phyloP scores from a whole-genome alignment of 1,140 invertebrate genomes.

The Odontomachus brunneus region DNA sequence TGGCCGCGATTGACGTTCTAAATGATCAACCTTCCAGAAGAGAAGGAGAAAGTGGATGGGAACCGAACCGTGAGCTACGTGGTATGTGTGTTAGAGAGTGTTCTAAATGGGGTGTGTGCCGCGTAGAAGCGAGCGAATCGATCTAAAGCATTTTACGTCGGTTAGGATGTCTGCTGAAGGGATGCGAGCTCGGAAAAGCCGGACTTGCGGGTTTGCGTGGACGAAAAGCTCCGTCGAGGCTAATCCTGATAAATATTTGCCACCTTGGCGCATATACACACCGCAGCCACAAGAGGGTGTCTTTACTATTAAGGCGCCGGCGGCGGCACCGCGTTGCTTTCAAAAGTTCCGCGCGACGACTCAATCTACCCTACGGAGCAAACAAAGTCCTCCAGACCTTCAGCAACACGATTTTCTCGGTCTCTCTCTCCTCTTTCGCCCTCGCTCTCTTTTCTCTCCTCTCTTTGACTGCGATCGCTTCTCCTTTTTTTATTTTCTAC shows the following conservation, averaged over 20 bases:
- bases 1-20: constrained; percentile 27
- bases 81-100: not conserved
- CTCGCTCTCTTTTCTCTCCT: not conserved
- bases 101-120: not conserved
- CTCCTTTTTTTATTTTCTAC: not conserved
- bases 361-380: constrained; percentile 63
- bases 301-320: constrained; percentile 43
- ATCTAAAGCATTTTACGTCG: constrained; percentile 53
- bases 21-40: constrained; percentile 46
- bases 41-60: constrained; percentile 55
- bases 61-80: constrained; percentile 59
- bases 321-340: constrained; percentile 27
- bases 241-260: constrained; percentile 83
- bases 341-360: constrained; percentile 41
- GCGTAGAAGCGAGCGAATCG: constrained; percentile 1
- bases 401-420: constrained; percentile 18
- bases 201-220: constrained; percentile 35
- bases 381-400: constrained; percentile 39
- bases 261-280: constrained; percentile 67
- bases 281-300: constrained; percentile 10
- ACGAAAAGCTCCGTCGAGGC: constrained; percentile 57
- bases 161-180: constrained; percentile 32
- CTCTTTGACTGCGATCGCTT: not conserved
- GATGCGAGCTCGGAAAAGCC: constrained; percentile 13
- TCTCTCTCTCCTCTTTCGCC: not conserved